A percentile compares a stretch with the other conserved stretches of the same genome.
Conservation (phyloP, 1,140 invertebrate species). For the Aphis craccivora region DNA sequence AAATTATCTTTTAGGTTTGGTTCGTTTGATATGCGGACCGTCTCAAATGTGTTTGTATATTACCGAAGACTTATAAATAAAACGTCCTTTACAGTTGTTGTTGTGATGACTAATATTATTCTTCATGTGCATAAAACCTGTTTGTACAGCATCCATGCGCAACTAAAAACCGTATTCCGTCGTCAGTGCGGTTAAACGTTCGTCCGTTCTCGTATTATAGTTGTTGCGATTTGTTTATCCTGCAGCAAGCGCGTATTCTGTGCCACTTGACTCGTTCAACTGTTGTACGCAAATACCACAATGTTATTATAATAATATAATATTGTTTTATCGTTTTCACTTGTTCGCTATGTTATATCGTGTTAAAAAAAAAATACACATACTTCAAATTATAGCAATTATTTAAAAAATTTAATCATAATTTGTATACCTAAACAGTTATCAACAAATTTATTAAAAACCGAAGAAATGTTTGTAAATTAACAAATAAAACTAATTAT, state of each 20-base stretch:
- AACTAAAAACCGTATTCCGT: conserved; percentile 25
- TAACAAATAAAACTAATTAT: background rate
- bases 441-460: background rate
- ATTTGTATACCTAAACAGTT: background rate
- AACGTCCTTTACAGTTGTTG: conserved; percentile 51
- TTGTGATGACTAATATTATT: conserved; percentile 52
- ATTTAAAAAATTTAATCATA: background rate
- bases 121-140: conserved; percentile 54
- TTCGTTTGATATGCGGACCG: background rate
- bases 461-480: background rate
- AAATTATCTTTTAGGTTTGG: conserved; percentile 11
- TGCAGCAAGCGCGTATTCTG: background rate
- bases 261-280: background rate
- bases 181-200: conserved; percentile 33
- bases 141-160: conserved; percentile 48
- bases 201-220: background rate
- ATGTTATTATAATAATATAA: background rate
- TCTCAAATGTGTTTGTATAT: conserved; percentile 14
- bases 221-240: conserved; percentile 35
- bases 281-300: background rate
- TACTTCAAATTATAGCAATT: too few species aligned
- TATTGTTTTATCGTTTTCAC: background rate
- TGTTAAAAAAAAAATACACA: background rate
- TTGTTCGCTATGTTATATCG: background rate
- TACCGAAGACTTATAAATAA: conserved; percentile 55